Conservation (phyloP, 1,140 invertebrate species). For the Liolophura sinensis region DNA sequence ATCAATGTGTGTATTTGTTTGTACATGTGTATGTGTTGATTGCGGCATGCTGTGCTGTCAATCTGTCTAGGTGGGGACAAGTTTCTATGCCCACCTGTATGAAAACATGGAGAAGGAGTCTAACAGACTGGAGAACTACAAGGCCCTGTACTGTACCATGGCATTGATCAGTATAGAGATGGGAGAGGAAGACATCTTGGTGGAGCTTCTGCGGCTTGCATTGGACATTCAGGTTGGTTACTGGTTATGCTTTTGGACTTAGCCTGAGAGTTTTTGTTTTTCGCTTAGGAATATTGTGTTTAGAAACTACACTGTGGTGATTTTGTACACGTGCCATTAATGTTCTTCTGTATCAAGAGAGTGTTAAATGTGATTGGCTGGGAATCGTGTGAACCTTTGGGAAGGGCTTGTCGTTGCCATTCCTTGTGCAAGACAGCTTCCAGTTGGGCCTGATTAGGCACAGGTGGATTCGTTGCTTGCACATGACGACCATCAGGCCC, state of each 20-base stretch:
- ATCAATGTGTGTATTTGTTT: no score
- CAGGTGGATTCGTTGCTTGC: no score
- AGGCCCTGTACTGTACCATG: constrained; percentile 89
- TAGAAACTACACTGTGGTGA: not conserved
- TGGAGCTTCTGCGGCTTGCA: constrained; percentile 83
- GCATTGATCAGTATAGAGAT: constrained; percentile 84
- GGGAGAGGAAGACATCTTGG: constrained; percentile 82
- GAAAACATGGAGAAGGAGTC: constrained; percentile 75
- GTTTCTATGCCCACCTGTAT: constrained; percentile 62
- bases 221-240: constrained; percentile 65
- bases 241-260: not conserved
- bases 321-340: not conserved
- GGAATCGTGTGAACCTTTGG: no score
- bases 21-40: no score
- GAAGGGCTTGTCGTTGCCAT: no score
- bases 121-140: constrained; percentile 82
- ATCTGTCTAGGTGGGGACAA: constrained; percentile 4
- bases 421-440: no score
- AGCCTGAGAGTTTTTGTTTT: not conserved
- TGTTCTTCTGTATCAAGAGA: no score
- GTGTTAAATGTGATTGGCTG: no score
- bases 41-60: no score
- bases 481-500: no score
- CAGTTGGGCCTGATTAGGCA: no score
- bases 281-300: not conserved